These are phyloP conservation scores for Lerista edwardsae DNA, from an alignment of 2,797 vertebrate genomes.

Conservation along the genomic window DNA sequence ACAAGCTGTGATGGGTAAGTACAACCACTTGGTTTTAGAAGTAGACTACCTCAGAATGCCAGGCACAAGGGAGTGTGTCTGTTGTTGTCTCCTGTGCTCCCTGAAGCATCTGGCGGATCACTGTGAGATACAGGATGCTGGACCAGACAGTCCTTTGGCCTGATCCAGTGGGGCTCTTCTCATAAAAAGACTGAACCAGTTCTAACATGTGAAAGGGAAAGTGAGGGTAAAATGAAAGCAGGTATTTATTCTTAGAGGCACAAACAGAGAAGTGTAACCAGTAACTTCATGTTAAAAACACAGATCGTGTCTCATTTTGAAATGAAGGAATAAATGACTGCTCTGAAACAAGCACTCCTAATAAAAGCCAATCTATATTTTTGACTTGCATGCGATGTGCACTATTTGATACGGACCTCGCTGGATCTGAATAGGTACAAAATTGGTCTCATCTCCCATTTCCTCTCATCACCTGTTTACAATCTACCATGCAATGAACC, in stretches of 20 bases:
- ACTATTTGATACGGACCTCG: background rate
- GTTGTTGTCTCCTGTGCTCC: too few species aligned
- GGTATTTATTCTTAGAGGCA: background rate
- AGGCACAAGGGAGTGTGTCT: too few species aligned
- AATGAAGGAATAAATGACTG: background rate
- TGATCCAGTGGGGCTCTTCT: too few species aligned
- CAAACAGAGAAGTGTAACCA: background rate
- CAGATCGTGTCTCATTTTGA: background rate
- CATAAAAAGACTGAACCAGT: slow-evolving; percentile 55
- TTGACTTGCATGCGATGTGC: background rate
- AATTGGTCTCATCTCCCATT: background rate
- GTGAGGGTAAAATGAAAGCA: background rate
- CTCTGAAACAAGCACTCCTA: background rate
- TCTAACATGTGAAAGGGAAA: background rate
- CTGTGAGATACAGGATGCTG: too few species aligned
- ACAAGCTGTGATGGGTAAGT: too few species aligned
- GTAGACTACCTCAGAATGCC: too few species aligned
- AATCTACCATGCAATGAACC: slow-evolving; percentile 27
- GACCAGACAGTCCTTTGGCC: too few species aligned
- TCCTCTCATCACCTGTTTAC: slow-evolving; percentile 29
- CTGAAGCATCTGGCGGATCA: too few species aligned
- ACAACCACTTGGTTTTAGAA: too few species aligned
- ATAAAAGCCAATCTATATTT: background rate
- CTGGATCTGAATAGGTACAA: slow-evolving; percentile 16
- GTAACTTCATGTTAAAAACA: background rate